These are phyloP conservation scores for Trematocara variabile DNA, from an alignment of 2,113 vertebrate species.

Conservation along the genomic window DNA sequence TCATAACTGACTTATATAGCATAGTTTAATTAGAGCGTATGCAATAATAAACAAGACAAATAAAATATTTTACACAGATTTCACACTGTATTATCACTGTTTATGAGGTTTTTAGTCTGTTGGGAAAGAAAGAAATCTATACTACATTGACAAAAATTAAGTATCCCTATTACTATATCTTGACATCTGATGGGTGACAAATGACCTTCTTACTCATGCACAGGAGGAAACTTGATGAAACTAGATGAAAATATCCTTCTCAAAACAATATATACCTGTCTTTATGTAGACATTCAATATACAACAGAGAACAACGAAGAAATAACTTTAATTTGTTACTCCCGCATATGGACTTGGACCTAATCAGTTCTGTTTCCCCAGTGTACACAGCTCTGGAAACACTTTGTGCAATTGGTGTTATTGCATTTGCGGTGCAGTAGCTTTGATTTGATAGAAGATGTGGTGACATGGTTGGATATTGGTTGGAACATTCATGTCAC, in stretches of 20 bases:
- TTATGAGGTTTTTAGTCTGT: not conserved
- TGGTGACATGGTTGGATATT: conserved; percentile 7
- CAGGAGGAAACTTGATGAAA: not conserved
- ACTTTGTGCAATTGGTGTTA: conserved; percentile 9
- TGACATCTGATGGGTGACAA: conserved; percentile 33
- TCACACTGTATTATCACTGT: not conserved
- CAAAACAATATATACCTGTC: not conserved
- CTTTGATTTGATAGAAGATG: conserved; percentile 31
- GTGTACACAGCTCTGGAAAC: conserved; percentile 10
- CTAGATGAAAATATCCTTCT: conserved; percentile 48
- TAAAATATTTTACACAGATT: not conserved
- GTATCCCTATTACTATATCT: conserved; percentile 42
- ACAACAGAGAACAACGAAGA: not conserved
- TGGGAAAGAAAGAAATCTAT: not conserved
- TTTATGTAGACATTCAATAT: conserved; percentile 35
- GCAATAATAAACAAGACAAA: not conserved
- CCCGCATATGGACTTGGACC: not conserved
- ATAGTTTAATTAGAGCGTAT: not conserved
- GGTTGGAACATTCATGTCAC: not conserved
- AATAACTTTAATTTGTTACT: conserved; percentile 39
- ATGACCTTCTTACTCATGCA: conserved; percentile 19
- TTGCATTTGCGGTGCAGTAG: conserved; percentile 24
- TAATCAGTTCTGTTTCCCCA: conserved; percentile 44
- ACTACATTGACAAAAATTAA: not conserved
- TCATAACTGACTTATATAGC: not conserved